Evolutionary conservation across 2,797 vertebrate species (phyloP).

Genomic region (Peromyscus melanophrys): DNA sequence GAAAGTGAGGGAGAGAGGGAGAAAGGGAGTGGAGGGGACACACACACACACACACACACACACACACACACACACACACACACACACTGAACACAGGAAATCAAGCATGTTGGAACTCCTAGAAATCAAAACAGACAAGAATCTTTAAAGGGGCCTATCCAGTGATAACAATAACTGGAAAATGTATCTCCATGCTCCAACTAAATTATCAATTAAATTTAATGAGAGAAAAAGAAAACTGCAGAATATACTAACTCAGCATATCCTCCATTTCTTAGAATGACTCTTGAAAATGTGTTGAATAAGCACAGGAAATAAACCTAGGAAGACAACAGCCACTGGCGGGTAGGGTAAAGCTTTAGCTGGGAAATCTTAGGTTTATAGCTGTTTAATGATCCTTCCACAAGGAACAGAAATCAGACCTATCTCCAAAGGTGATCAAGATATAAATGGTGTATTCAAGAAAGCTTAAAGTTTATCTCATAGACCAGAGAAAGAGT

Average conservation of each 20-base stretch:
- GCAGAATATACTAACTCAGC: conserved; percentile 51
- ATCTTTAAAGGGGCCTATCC: not conserved
- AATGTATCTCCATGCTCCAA: conserved; percentile 33
- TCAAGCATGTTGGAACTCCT: conserved; percentile 39
- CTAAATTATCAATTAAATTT: conserved; percentile 64
- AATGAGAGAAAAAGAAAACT: conserved; percentile 49
- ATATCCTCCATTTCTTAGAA: conserved; percentile 27
- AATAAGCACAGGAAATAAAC: conserved; percentile 57
- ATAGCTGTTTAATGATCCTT: conserved; percentile 24
- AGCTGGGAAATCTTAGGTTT: not conserved
- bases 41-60: not conserved
- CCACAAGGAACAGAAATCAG: not conserved
- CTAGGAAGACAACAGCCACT: not conserved
- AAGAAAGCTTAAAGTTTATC: not conserved
- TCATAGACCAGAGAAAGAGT: not conserved
- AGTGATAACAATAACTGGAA: conserved; percentile 19
- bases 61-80: not conserved
- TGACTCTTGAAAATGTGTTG: conserved; percentile 20
- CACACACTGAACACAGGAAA: not conserved
- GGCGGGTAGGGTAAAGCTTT: conserved; percentile 14
- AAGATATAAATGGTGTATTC: not conserved
- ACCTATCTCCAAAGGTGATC: not conserved
- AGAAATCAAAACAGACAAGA: conserved; percentile 29
- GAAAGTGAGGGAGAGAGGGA: not conserved
- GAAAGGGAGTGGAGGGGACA: not conserved